Evolutionary conservation across 2,797 vertebrate genomes (phyloP), one percentile per base, ranked within the genome.

Genomic region (Hafferia zeledoni): DNA sequence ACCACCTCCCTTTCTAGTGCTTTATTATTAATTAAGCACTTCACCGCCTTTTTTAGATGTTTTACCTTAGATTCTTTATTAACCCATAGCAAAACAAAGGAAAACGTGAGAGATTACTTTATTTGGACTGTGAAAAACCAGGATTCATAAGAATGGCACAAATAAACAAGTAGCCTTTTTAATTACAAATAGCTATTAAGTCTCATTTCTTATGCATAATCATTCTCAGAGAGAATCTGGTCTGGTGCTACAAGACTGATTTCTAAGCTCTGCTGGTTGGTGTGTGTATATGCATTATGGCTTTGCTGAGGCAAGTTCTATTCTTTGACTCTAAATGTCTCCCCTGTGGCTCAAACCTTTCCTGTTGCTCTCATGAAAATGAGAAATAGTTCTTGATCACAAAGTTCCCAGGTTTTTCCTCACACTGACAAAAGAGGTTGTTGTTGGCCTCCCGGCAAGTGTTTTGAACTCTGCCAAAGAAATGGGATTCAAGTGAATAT

Each of bases 301-400:
- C 88, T 81, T 76, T 81, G 90, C 94, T 69, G 41, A 33, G 39
- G 70, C 76, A 94, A 80, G 60, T 84, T 90, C 92, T 84, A 57
- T 89, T 90, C 82, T 95, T 93, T 90, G 70, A 63, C 91, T 95
- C 52, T 27, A 94, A 93, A 93, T 39, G 25, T 63, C 90, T 96
- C 93, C 93, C 86, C 85, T 52, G 91, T 75, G 80, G 47, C 30
- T 87, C 85, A 94, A 35, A n/a, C 57, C 49, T 94, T 96, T 96
- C 95, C 94, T 97, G 94, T 94, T 96, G 89, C 93, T 95, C 93
- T 94, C 69, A 92, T 91, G 90, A 95, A 96, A 95, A 91, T 85
- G 83, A 96, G 85, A 83, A 88, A 57, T 70, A 80, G 50, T 49
- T 61, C 72, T 84, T 92, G 60, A 76, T 88, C 55, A 90, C n/a